Base-by-base conservation (phyloP, 2,888 invertebrate genomes). In the Altica lythri region DNA sequence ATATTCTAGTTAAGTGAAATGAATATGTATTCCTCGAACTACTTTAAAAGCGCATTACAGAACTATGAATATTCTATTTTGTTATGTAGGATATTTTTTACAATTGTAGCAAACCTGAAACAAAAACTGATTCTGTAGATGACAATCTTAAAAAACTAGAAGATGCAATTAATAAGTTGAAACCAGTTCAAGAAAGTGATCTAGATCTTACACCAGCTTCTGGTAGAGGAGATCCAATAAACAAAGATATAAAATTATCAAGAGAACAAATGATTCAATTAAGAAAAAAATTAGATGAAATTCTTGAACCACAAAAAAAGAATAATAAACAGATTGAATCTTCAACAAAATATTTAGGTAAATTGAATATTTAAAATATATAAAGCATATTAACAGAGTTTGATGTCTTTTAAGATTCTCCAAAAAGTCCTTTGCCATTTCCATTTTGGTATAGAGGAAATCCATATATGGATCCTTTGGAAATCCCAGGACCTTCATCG, bases 151-250 rank as follows among this genome's bases (percentile, higher is more conserved):
- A 55, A 29, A 53, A 61, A 40, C 56, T 75, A 12, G 67, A 73
- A 57, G 49, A 57, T 2, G 72, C 69, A 1, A 73, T 75, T 12
- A 64, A 68, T 18, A 65, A 55, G 30, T 48, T 73, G 14, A 64
- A 60, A 43, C 67, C 69, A 1, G 66, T 66, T 4, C 27, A 50
- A 4, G 2, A 18, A 1, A 10, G 13, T 2, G 5, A 9, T 17
- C n/a, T 22, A 16, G 34, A 47, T 16, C 6, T 32, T 22, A 12
- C 45, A 9, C n/a, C n/a, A n/a, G n/a, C n/a, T n/a, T 22, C 22
- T 6, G 35, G 27, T 10, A 48, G 13, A 29, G 30, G 2, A 13
- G 13, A 17, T 16, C 17, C 17, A 10, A 19, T 9, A 12, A 16
- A 4, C 1, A 18, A 29, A 29, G n/a, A 19, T 3, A 13, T 17